Evolutionary conservation across 2,888 invertebrate species (phyloP).

Genomic region (Chirona hameri): DNA sequence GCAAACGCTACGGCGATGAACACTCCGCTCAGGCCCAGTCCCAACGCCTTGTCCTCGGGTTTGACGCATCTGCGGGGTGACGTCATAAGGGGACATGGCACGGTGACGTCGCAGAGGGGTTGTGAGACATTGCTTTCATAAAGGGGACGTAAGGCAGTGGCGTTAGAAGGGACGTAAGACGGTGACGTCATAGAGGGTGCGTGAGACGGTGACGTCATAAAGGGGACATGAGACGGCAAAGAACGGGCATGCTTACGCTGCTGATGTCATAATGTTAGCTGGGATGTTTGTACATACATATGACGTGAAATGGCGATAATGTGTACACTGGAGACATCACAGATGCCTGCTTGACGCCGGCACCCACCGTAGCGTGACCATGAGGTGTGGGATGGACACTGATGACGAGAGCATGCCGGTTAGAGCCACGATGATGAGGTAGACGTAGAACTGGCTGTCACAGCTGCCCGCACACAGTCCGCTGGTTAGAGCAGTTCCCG

Average conservation of each 20-base stretch:
- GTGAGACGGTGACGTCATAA: no score
- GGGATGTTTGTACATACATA: background rate
- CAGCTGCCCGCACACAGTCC: slow-evolving; percentile 6
- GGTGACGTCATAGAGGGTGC: background rate
- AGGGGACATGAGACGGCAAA: no score
- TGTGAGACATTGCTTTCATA: background rate
- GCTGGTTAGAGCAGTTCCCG: background rate
- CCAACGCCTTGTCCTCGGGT: slow-evolving; percentile 37
- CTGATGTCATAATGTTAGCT: background rate
- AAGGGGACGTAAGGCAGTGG: background rate
- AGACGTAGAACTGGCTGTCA: background rate
- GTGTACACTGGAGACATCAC: background rate
- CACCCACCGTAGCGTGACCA: slow-evolving; percentile 34
- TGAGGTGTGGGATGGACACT: slow-evolving; percentile 32
- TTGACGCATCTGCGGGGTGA: slow-evolving; percentile 36
- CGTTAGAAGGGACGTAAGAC: background rate
- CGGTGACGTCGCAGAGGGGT: background rate
- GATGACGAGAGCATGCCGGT: slow-evolving; percentile 32
- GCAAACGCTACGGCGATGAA: slow-evolving; percentile 36
- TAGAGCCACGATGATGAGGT: slow-evolving; percentile 24
- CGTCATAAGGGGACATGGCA: background rate
- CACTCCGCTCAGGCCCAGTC: slow-evolving; percentile 36
- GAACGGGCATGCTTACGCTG: no score
- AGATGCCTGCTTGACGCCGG: background rate
- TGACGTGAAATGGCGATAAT: no score